phyloP scores from a whole-genome alignment of 2,888 invertebrate species.

The Drosophila testacea region DNA sequence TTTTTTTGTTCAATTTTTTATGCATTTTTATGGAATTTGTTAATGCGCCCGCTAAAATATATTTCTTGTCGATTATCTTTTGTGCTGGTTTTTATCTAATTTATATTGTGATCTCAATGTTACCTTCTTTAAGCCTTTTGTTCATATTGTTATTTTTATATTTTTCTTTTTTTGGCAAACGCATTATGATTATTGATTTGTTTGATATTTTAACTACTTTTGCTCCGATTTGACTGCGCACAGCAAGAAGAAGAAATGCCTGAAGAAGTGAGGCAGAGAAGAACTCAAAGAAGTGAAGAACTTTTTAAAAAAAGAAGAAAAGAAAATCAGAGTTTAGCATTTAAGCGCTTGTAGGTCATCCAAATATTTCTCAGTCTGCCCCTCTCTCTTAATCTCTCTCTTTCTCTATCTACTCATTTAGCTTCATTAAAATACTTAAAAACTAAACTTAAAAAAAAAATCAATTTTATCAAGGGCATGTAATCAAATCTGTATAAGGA shows the following conservation, averaged over 20 bases:
- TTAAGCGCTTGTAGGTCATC: conserved; percentile 13
- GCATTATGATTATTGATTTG: conserved; percentile 44
- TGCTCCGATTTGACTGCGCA: conserved; percentile 18
- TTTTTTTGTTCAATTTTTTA: conserved; percentile 1
- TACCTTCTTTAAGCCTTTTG: conserved; percentile 25
- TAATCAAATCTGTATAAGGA: conserved; percentile 65
- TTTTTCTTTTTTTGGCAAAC: conserved; percentile 6
- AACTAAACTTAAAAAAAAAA: conserved; percentile 35
- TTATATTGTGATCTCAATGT: conserved; percentile 43
- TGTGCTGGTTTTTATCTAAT: conserved; percentile 41
- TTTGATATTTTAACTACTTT: conserved; percentile 10
- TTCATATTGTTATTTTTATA: conserved; percentile 11
- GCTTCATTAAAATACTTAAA: not conserved
- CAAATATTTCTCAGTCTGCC: not conserved
- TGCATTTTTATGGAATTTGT: conserved; percentile 39
- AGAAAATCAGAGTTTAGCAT: not conserved
- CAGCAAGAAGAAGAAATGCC: not conserved
- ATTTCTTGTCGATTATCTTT: conserved; percentile 49
- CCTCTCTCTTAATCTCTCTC: not conserved
- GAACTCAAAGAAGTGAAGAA: not conserved
- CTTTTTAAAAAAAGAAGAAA: not conserved
- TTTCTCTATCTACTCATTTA: not conserved
- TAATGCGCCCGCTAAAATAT: conserved; percentile 36
- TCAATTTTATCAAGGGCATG: conserved; percentile 53
- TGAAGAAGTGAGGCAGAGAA: not conserved